Base-by-base conservation (phyloP, 2,888 invertebrate species). In the Acanthacorydalis orientalis region DNA sequence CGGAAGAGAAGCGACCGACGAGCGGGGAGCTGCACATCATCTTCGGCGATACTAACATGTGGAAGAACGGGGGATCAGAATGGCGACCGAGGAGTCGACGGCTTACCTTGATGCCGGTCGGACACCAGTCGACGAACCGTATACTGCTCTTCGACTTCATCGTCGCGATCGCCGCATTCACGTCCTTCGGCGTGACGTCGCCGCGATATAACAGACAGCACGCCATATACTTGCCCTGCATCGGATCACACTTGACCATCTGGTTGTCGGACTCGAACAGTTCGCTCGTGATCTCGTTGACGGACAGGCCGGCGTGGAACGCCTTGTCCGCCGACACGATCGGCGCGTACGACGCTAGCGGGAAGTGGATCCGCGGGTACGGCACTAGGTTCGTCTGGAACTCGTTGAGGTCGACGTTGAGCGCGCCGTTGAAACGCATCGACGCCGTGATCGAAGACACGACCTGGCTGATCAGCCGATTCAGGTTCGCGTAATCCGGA, bases 81-180 rank as follows among this genome's bases (percentile, higher is more conserved):
- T 57, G 70, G 52, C 69, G 71, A 55, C 70, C 71, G 31, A 71
- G 70, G n/a, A n/a, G n/a, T 23, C 3, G 23, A 4, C 23, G 23
- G 1, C 68, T 68, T 37, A 82, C 82, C 70, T 90, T 89, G 61
- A 91, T 91, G 0, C 92, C 91, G 8, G 91, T 91, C 2, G 91
- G 91, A 62, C 90, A 88, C 89, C 90, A 91, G 59, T 91, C 89
- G n/a, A 92, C 91, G 59, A 95, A 95, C 53, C 85, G 78, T 47
- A 93, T 84, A 44, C 75, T 74, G 55, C 79, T 77, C 54, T 81
- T 77, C 0, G 77, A 75, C 63, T 87, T 87, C 70, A 87, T 83
- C 46, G 75, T 74, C 0, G 83, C 82, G 47, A 88, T 84, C 10
- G 86, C 82, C 0, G 78, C 81, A 61, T 92, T 91, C 7, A 91